A percentile compares a stretch with the other conserved stretches of the same genome.
Evolutionary conservation across 2,113 vertebrate genomes (phyloP).

Genomic region (Cyphomyrus discorhynchus): DNA sequence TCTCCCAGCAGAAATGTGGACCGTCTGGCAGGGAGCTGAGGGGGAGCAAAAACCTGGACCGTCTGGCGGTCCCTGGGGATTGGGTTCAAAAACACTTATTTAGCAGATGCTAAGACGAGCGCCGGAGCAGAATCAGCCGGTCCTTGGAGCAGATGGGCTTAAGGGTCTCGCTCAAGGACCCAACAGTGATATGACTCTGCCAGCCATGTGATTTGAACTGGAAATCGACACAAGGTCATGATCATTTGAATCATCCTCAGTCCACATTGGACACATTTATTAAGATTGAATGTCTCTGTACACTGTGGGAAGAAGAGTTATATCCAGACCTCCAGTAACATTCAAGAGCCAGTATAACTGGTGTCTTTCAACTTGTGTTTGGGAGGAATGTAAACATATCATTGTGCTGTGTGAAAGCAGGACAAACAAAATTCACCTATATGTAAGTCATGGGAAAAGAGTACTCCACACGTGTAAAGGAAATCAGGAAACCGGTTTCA

Average conservation of each 20-base stretch:
- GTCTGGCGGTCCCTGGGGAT: not conserved
- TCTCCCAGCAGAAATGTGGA: too few relatives aligned
- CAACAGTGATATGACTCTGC: not conserved
- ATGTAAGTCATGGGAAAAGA: not conserved
- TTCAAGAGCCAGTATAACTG: conserved; percentile 48
- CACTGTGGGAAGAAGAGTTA: conserved; percentile 15
- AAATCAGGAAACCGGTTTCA: not conserved
- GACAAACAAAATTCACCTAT: not conserved
- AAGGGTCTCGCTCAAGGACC: not conserved
- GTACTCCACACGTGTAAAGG: not conserved
- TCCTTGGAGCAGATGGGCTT: not conserved
- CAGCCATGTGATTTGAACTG: not conserved
- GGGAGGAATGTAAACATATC: conserved; percentile 51
- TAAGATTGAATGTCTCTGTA: not conserved
- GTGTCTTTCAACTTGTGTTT: conserved; percentile 48
- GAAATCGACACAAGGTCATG: not conserved
- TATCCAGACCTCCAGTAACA: conserved; percentile 25
- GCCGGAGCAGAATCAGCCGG: not conserved
- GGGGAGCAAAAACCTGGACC: not conserved
- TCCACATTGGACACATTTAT: not conserved
- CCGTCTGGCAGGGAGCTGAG: not conserved
- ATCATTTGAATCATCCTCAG: not conserved
- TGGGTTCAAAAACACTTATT: not conserved
- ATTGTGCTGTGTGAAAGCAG: not conserved
- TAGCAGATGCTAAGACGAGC: not conserved